Evolutionary conservation across 2,797 vertebrate species (phyloP).

Genomic region (Myripristis murdjan): DNA sequence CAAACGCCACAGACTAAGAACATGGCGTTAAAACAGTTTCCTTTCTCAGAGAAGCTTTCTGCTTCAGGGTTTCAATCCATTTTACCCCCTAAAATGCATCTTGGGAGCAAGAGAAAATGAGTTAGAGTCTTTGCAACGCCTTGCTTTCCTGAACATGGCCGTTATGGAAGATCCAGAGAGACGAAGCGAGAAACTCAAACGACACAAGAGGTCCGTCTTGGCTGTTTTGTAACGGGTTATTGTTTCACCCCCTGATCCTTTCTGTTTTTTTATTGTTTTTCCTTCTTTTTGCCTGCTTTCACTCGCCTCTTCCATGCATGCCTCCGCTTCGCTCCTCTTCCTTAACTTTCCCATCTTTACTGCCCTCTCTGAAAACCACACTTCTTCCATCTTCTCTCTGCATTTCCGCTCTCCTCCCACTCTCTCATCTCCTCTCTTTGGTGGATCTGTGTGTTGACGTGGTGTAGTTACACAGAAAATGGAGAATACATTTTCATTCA

Average conservation of each 20-base stretch:
- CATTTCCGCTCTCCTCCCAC: slow-evolving; percentile 10
- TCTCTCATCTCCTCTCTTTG: slow-evolving; percentile 33
- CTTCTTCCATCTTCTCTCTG: neutral
- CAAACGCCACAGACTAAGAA: slow-evolving; percentile 41
- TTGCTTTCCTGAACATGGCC: slow-evolving; percentile 56
- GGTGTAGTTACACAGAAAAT: slow-evolving; percentile 29
- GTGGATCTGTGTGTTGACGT: too few relatives aligned
- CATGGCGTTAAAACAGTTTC: slow-evolving; percentile 47
- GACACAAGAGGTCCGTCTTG: slow-evolving; percentile 47
- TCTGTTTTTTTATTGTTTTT: slow-evolving; percentile 50
- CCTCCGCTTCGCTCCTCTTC: slow-evolving; percentile 20
- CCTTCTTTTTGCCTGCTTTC: slow-evolving; percentile 28
- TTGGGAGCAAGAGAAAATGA: slow-evolving; percentile 70
- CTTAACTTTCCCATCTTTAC: slow-evolving; percentile 1
- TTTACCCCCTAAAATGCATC: slow-evolving; percentile 70
- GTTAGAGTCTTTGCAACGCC: slow-evolving; percentile 49
- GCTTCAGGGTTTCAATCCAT: slow-evolving; percentile 69
- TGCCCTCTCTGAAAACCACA: slow-evolving; percentile 1
- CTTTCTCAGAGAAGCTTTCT: slow-evolving; percentile 65
- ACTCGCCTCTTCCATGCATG: slow-evolving; percentile 8
- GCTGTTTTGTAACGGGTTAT: slow-evolving; percentile 59
- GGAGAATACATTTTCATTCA: slow-evolving; percentile 42
- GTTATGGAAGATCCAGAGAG: slow-evolving; percentile 70
- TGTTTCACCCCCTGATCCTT: slow-evolving; percentile 63
- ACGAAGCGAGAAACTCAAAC: slow-evolving; percentile 45